Evolutionary conservation across 30 jellyfish, hydroid and myxozoan genomes (phyloP), one percentile per base, ranked within the genome.

Genomic region (Aurelia sp.): DNA sequence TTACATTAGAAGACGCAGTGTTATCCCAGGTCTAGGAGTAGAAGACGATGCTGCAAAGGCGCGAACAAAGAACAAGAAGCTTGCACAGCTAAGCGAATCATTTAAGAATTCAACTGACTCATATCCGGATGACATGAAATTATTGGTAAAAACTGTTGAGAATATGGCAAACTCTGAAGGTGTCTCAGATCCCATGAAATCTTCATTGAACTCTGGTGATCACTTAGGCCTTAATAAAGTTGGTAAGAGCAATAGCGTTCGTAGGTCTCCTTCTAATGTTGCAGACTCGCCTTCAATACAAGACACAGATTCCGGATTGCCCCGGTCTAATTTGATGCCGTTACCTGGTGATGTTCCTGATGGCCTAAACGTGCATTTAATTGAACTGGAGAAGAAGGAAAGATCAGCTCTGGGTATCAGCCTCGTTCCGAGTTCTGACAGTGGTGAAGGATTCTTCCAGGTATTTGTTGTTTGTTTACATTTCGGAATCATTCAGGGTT

Each of bases 351-450:
- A 95, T 61, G 68, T 96, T 7, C 99, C 99, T 7, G 94, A 67
- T 13, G 98, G 98, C 33, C 41, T 76, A 58, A 90, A 88, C 50
- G 96, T 82, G 15, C 97, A 84, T 85, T 57, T 84, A 71, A 66
- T 96, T 35, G 91, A 70, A 60, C 38, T 96, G 53, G 93, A 64
- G 16, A 88, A 88, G 74, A 75, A 62, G 21, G 89, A 83, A 58
- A 76, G 74, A 30, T 75, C 91, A 30, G 72, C 97, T 19, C 95
- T 94, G 38, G 98, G 99, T 13, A 57, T 96, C 24, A 96, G 98
- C 63, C 92, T 96, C 67, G 97, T 91, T 24, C 92, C 98, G n/a
- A 88, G 93, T 58, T 50, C 60, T 47, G 96, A 77, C 52, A 44
- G 15, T 44, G 67, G 41, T 24, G 66, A 84, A 47, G 98, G 97